phyloP scores from a whole-genome alignment of 2,113 vertebrate genomes.

The Agelaius tricolor region DNA sequence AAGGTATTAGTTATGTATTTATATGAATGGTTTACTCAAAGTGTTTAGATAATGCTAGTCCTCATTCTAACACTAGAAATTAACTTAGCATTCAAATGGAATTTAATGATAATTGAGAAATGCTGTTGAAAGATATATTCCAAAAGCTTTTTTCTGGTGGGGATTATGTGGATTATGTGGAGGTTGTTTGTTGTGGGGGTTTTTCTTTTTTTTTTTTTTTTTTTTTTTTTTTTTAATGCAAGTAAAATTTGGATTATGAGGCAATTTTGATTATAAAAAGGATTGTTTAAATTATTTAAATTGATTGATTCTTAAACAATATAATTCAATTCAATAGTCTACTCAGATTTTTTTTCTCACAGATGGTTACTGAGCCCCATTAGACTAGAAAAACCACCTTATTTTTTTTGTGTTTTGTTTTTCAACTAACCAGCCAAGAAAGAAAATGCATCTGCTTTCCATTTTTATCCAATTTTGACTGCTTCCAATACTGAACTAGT shows the following conservation, averaged over 20 bases:
- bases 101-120: neutral
- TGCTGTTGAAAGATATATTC: neutral
- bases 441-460: neutral
- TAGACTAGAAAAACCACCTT: neutral
- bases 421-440: neutral
- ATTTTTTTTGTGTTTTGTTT: neutral
- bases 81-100: neutral
- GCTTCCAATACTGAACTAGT: neutral
- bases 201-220: rapidly evolving
- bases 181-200: rapidly evolving
- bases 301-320: neutral
- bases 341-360: neutral
- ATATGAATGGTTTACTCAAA: neutral
- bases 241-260: neutral
- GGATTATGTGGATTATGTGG: neutral
- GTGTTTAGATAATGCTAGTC: neutral
- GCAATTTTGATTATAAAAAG: neutral
- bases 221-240: rapidly evolving
- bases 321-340: neutral
- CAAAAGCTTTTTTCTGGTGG: neutral
- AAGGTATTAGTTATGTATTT: neutral
- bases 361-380: neutral
- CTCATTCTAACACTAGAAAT: neutral
- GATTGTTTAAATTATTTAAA: neutral
- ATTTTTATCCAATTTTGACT: neutral